Conservation (phyloP, 1,140 invertebrate species). For the Spodoptera litura region DNA sequence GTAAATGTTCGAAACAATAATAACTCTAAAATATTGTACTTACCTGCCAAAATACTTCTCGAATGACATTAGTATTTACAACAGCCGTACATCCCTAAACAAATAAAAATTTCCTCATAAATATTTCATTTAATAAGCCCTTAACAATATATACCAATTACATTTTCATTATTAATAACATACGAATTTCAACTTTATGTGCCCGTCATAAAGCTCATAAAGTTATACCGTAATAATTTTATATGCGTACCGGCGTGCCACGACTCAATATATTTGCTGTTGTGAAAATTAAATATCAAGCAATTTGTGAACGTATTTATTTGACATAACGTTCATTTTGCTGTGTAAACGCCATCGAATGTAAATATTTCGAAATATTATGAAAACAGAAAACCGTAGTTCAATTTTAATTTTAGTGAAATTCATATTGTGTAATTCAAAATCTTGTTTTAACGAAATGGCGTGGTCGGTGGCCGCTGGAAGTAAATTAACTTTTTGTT, state of each 20-base stretch:
- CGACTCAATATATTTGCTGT: constrained; percentile 32
- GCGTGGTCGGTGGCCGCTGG: no score
- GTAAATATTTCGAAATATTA: constrained; percentile 1
- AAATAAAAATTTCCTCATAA: neutral
- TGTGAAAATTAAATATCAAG: constrained; percentile 31
- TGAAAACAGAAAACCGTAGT: constrained; percentile 14
- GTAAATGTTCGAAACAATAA: no score
- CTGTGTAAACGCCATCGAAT: neutral
- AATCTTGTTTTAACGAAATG: no score
- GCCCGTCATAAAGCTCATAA: constrained; percentile 33
- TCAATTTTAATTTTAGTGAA: constrained; percentile 24
- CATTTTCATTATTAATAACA: constrained; percentile 26
- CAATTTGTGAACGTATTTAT: constrained; percentile 18
- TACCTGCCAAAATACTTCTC: no score
- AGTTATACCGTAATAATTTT: constrained; percentile 29
- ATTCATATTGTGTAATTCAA: neutral
- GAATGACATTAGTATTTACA: neutral
- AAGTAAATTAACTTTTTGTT: no score
- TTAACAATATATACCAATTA: constrained; percentile 24
- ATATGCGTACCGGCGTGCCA: constrained; percentile 18
- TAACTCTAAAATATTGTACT: no score
- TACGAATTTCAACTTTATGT: constrained; percentile 38
- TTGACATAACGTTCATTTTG: neutral
- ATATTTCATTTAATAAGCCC: constrained; percentile 29
- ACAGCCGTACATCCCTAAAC: neutral